These are phyloP conservation scores for Vanacampus margaritifer DNA, from an alignment of 2,113 vertebrate genomes.

Conservation along the genomic window DNA sequence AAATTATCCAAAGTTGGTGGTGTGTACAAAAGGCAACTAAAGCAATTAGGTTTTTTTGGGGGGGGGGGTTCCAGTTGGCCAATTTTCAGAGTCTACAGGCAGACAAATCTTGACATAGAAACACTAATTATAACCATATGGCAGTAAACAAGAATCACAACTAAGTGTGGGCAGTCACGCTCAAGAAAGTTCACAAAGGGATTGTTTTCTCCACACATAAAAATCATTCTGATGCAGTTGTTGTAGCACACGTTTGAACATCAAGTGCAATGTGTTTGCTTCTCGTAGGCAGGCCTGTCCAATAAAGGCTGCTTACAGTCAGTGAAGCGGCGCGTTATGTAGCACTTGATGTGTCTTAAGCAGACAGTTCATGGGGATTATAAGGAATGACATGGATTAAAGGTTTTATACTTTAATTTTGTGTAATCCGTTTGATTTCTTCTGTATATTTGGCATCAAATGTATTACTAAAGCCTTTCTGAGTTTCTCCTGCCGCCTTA, in stretches of 20 bases:
- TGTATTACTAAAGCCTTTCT: slow-evolving; percentile 15
- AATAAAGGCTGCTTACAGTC: slow-evolving; percentile 19
- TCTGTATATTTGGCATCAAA: slow-evolving; percentile 18
- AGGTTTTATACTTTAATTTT: slow-evolving; percentile 40
- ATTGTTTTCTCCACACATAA: background rate
- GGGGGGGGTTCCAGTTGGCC: no score
- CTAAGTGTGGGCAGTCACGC: background rate
- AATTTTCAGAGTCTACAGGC: background rate
- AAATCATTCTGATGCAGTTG: background rate
- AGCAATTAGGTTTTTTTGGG: background rate
- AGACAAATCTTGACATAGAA: background rate
- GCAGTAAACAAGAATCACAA: background rate
- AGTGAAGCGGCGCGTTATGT: slow-evolving; percentile 4
- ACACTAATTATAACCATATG: background rate
- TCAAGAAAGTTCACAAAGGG: background rate
- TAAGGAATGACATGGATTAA: slow-evolving; percentile 38
- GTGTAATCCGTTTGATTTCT: slow-evolving; percentile 42
- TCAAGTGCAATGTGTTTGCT: background rate
- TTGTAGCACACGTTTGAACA: background rate
- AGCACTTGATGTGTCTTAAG: slow-evolving; percentile 27
- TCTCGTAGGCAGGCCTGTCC: background rate
- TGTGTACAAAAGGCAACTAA: background rate
- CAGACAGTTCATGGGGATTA: slow-evolving; percentile 36
- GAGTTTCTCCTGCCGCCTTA: slow-evolving; percentile 15
- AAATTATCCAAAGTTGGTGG: background rate